These are phyloP conservation scores for Onchidella celtica DNA, from an alignment of 2,888 invertebrate species.

Conservation along the genomic window DNA sequence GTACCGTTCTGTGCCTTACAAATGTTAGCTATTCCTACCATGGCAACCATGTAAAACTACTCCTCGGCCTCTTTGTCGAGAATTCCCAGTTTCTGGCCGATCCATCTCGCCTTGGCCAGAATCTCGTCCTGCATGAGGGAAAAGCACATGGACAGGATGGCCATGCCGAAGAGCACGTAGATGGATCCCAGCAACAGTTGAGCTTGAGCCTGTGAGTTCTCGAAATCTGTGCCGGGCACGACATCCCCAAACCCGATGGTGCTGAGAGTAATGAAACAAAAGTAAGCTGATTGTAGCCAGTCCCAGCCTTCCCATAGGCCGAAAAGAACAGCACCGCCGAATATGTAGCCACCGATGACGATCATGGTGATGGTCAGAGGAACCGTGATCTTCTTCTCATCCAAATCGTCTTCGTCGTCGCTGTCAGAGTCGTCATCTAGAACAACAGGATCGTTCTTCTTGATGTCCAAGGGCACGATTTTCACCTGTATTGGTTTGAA, in stretches of 20 bases:
- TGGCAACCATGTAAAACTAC: too few relatives aligned
- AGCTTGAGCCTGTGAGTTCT: conserved; percentile 71
- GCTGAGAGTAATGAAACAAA: conserved; percentile 80
- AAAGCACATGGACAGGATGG: conserved; percentile 81
- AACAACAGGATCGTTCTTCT: conserved; percentile 61
- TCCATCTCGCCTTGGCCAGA: conserved; percentile 78
- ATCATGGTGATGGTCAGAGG: conserved; percentile 79
- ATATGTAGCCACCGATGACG: conserved; percentile 78
- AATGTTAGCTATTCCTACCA: too few relatives aligned
- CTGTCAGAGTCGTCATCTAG: conserved; percentile 67
- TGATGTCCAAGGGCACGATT: conserved; percentile 66
- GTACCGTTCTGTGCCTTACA: too few relatives aligned
- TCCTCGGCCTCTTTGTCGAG: conserved; percentile 69
- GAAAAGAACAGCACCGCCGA: conserved; percentile 78
- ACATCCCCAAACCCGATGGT: conserved; percentile 80
- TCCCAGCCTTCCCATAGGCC: conserved; percentile 79
- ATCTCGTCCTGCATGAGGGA: conserved; percentile 80
- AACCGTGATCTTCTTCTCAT: conserved; percentile 77
- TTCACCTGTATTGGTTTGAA: conserved; percentile 56
- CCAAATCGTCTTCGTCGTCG: conserved; percentile 77
- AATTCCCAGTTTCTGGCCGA: conserved; percentile 77
- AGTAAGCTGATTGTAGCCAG: conserved; percentile 77
- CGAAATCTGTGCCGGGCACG: conserved; percentile 75
- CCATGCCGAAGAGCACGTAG: conserved; percentile 80
- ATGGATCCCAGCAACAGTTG: conserved; percentile 76